These are phyloP conservation scores for Drosophila lacertosa DNA, from an alignment of 1,140 invertebrate genomes.

Conservation along the genomic window DNA sequence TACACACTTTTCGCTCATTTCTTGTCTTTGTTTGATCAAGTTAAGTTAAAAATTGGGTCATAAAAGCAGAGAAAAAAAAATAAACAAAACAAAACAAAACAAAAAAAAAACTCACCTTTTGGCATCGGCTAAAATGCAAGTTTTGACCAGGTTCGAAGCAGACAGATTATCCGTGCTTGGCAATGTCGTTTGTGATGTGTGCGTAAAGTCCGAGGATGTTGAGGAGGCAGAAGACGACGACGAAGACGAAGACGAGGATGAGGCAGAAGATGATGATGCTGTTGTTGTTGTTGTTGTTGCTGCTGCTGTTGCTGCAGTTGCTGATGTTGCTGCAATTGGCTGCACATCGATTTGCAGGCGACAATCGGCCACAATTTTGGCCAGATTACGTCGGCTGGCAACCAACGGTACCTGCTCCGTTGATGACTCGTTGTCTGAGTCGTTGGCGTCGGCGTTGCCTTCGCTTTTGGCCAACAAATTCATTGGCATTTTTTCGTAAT, in stretches of 20 bases:
- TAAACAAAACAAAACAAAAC: no score
- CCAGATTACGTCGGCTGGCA: conserved; percentile 65
- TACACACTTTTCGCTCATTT: not conserved
- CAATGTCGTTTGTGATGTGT: conserved; percentile 76
- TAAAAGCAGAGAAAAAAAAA: no score
- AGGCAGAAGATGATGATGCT: conserved; percentile 24
- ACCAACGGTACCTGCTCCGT: conserved; percentile 78
- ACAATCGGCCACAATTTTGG: conserved; percentile 77
- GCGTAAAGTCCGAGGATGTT: conserved; percentile 73
- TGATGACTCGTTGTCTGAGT: conserved; percentile 9
- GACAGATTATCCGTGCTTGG: conserved; percentile 80
- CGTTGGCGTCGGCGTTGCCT: conserved; percentile 29
- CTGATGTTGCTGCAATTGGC: conserved; percentile 31
- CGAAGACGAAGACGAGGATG: conserved; percentile 44
- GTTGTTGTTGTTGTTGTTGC: conserved; percentile 28
- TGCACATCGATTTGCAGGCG: conserved; percentile 73
- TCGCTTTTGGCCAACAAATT: conserved; percentile 72
- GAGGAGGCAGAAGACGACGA: conserved; percentile 50
- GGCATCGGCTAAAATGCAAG: conserved; percentile 75
- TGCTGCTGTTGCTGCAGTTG: conserved; percentile 18
- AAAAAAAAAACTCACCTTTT: conserved; percentile 64
- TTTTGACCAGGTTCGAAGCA: conserved; percentile 71
- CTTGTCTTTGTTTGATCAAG: conserved; percentile 6
- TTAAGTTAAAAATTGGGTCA: conserved; percentile 1
- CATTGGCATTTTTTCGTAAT: conserved; percentile 79